These are phyloP conservation scores for Barbus barbus DNA, from an alignment of 2,113 vertebrate genomes.

Conservation along the genomic window DNA sequence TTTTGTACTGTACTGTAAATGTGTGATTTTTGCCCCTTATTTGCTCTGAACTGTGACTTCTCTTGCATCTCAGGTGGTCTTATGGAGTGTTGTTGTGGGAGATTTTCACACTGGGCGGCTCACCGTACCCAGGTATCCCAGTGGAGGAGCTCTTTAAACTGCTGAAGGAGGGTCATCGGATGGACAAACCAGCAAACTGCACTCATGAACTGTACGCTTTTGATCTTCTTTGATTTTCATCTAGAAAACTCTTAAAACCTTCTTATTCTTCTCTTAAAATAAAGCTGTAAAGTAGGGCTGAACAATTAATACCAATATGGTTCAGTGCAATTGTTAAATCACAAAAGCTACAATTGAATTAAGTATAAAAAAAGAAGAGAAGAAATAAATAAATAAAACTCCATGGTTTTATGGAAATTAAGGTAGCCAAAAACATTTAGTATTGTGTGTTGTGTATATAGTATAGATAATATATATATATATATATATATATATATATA, in stretches of 20 bases:
- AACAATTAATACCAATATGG: background rate
- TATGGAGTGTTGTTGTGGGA: slow-evolving; percentile 97
- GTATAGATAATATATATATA: too few species aligned
- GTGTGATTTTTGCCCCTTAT: background rate
- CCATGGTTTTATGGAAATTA: too few species aligned
- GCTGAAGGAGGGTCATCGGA: slow-evolving; percentile 96
- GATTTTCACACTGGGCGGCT: slow-evolving; percentile 97
- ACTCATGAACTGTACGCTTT: slow-evolving; percentile 91
- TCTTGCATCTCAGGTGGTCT: slow-evolving; percentile 86
- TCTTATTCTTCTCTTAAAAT: background rate
- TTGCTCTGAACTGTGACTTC: slow-evolving; percentile 25
- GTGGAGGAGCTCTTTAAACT: slow-evolving; percentile 98
- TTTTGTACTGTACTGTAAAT: background rate
- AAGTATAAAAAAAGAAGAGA: background rate
- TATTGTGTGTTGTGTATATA: too few species aligned
- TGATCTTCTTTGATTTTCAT: background rate
- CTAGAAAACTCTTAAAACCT: background rate
- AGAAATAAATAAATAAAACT: too few species aligned
- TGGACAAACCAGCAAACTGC: slow-evolving; percentile 98
- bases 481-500: too few species aligned
- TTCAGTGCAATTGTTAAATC: background rate
- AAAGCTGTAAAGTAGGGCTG: background rate
- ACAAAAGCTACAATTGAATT: background rate
- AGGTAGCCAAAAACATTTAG: too few species aligned
- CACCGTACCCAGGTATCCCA: slow-evolving; percentile 93